These are phyloP conservation scores for Serripes groenlandicus DNA, from an alignment of 2,888 invertebrate species.

Conservation along the genomic window DNA sequence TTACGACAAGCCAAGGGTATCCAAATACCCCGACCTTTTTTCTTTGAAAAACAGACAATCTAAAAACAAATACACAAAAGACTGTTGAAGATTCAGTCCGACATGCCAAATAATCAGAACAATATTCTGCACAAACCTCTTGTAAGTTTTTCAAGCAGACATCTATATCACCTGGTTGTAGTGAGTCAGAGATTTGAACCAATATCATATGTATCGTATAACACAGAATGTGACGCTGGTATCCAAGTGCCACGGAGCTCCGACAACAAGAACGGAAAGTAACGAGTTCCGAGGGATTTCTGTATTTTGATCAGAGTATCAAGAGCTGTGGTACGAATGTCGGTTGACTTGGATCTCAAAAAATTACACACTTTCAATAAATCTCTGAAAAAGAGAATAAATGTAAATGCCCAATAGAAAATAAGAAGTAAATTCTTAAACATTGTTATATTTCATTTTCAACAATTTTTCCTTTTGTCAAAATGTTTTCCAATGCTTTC, in stretches of 20 bases:
- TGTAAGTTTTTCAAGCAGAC: conserved; percentile 92
- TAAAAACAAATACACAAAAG: no score
- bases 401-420: no score
- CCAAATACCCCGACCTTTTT: no score
- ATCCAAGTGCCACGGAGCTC: conserved; percentile 94
- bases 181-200: conserved; percentile 90
- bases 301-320: conserved; percentile 97
- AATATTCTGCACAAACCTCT: no score
- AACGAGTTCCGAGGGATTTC: conserved; percentile 93
- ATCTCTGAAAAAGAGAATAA: conserved; percentile 81
- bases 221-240: conserved; percentile 95
- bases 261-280: conserved; percentile 92
- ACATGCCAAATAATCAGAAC: no score
- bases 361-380: conserved; percentile 93
- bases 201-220: conserved; percentile 95
- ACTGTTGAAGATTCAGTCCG: no score
- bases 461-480: no score
- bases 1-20: no score
- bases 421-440: no score
- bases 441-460: no score
- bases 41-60: no score
- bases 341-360: conserved; percentile 94
- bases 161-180: conserved; percentile 93
- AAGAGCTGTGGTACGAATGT: conserved; percentile 93
- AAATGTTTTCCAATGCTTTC: no score